These are phyloP conservation scores for Archocentrus centrarchus DNA, from an alignment of 2,113 vertebrate genomes.

Conservation along the genomic window DNA sequence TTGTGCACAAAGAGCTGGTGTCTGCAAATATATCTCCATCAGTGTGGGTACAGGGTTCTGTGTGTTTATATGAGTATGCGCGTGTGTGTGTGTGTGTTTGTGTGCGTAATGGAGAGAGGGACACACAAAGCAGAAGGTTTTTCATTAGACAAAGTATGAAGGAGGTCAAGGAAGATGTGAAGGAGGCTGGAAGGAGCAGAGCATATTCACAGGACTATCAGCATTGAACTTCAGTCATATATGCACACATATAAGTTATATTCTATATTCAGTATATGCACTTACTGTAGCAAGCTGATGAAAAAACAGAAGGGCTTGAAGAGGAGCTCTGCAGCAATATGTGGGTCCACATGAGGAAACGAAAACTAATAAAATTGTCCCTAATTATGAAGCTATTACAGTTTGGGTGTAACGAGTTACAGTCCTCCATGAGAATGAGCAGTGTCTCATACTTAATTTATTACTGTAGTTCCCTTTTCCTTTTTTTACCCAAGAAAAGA, in stretches of 20 bases:
- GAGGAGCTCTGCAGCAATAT: neutral
- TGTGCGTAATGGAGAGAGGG: conserved; percentile 4
- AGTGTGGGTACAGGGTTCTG: neutral
- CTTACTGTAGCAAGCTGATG: neutral
- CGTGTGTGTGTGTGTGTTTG: neutral
- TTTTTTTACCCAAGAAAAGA: neutral
- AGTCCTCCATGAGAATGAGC: neutral
- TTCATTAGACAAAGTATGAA: conserved; percentile 70
- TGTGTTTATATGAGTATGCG: neutral
- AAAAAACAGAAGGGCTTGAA: neutral
- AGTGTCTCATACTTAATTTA: neutral
- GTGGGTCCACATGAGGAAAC: neutral
- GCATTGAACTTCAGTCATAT: conserved; percentile 42
- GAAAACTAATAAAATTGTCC: neutral
- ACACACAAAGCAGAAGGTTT: conserved; percentile 55
- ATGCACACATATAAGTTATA: conserved; percentile 26
- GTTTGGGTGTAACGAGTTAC: neutral
- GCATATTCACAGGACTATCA: conserved; percentile 72
- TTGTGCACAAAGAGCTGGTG: neutral
- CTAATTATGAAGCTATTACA: neutral
- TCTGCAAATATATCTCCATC: conserved; percentile 1
- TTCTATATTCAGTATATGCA: neutral
- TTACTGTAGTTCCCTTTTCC: neutral
- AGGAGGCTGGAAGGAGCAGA: conserved; percentile 50
- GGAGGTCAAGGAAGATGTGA: conserved; percentile 45